Evolutionary conservation across 1,140 invertebrate genomes (phyloP), one percentile per base, ranked within the genome.

Genomic region (Drosophila fuyamai): DNA sequence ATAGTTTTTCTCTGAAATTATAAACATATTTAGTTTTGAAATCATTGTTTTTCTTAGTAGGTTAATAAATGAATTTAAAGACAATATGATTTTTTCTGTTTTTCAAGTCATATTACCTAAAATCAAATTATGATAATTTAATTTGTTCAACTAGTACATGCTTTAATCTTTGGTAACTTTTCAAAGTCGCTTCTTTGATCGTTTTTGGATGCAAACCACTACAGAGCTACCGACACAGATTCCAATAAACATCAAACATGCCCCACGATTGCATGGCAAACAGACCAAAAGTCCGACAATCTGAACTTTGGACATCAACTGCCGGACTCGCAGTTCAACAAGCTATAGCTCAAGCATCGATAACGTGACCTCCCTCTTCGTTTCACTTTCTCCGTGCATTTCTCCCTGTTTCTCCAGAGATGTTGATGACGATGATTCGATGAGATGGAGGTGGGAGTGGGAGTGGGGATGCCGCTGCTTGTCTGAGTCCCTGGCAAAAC

Each of bases 401-500:
- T 48, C 63, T 41, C 51, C 63, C 8, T 43, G 18, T 55, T 38
- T 65, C 51, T 50, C 18, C 27, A 27, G 54, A 40, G 62, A 36
- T 62, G 73, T 65, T 23, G 70, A 55, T 82, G 76, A 71, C 44
- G 50, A 61, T 54, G 79, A 75, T 63, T 70, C 57, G 79, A 70
- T 70, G 60, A 54, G 56, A 61, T 46, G 13, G 16, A 36, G n/a
- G n/a, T 46, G 12, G 48, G 13, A 18, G 13, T 62, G 23, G 46
- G 63, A 29, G 58, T 62, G 74, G 16, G 48, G 51, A 16, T 46
- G 54, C 32, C 41, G 48, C 36, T 78, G 63, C 65, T 67, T 60
- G 53, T 48, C 41, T 61, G 63, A 58, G 72, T 44, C 61, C 59
- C 76, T 58, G 51, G 79, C 70, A 72, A 70, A 83, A 66, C 51